Evolutionary conservation across 2,797 vertebrate genomes (phyloP).

Genomic region (Crax fasciolata): DNA sequence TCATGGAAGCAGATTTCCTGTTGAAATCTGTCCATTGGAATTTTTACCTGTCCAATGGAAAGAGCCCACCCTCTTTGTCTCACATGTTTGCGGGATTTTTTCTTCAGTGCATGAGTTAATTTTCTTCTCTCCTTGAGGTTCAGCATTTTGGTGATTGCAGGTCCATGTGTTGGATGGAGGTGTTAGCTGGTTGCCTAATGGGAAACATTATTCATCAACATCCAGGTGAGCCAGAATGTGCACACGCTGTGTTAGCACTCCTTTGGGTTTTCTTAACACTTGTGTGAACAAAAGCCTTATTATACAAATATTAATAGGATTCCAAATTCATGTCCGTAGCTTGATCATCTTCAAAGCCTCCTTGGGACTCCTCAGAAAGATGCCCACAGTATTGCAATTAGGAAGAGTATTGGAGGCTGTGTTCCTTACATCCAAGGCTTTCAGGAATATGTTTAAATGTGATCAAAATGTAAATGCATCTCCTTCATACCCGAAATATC

Average conservation of each 20-base stretch:
- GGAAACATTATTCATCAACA: background rate
- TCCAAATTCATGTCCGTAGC: background rate
- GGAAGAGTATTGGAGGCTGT: background rate
- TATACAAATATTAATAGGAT: slow-evolving; percentile 19
- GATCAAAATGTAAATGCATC: background rate
- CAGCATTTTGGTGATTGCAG: background rate
- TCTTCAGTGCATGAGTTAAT: background rate
- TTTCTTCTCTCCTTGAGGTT: background rate
- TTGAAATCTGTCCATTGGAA: background rate
- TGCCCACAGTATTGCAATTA: background rate
- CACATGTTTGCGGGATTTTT: background rate
- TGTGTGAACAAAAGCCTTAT: background rate
- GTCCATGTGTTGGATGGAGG: background rate
- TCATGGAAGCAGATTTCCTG: background rate
- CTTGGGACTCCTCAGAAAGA: background rate
- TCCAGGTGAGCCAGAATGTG: background rate
- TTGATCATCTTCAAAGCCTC: background rate
- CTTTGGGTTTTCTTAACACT: slow-evolving; percentile 13
- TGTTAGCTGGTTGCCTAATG: background rate
- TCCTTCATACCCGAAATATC: background rate
- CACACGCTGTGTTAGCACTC: background rate
- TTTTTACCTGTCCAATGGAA: background rate
- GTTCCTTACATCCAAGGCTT: background rate
- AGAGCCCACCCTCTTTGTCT: background rate
- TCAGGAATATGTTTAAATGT: background rate